Percentiles rank a stretch among this genome's conserved stretches.
phyloP scores from a whole-genome alignment of 2,888 invertebrate genomes.

The Acrobasis consociella region DNA sequence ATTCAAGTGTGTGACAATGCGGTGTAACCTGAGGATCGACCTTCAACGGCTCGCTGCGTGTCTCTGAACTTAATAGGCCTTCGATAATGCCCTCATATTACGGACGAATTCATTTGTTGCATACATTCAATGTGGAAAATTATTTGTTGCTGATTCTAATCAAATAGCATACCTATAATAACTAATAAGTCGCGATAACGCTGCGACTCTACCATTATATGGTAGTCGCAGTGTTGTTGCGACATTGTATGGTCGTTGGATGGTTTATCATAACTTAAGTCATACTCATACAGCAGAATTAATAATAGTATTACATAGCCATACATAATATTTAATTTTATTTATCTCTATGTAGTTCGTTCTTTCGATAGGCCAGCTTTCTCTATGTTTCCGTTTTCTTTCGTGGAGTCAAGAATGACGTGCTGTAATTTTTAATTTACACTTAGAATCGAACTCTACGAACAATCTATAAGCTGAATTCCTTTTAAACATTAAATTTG shows the following conservation, averaged over 20 bases:
- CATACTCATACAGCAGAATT: too few relatives aligned
- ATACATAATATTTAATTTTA: too few relatives aligned
- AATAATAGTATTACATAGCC: too few relatives aligned
- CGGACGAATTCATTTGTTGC: constrained; percentile 21
- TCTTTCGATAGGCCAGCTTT: neutral
- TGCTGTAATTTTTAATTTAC: too few relatives aligned
- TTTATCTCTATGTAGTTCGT: too few relatives aligned
- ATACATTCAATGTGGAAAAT: neutral
- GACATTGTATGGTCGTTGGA: neutral
- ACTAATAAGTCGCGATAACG: too few relatives aligned
- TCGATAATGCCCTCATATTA: constrained; percentile 47
- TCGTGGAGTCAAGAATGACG: too few relatives aligned
- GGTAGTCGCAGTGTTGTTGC: neutral
- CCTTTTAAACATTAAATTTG: too few relatives aligned
- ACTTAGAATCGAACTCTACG: too few relatives aligned
- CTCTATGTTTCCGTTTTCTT: neutral
- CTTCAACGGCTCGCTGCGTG: constrained; percentile 59
- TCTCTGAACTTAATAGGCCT: constrained; percentile 56
- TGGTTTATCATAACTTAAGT: neutral
- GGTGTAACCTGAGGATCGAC: constrained; percentile 54
- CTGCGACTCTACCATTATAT: too few relatives aligned
- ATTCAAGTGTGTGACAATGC: constrained; percentile 37
- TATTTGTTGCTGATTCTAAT: neutral
- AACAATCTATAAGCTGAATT: too few relatives aligned
- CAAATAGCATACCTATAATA: too few relatives aligned